Conservation (phyloP, 2,888 invertebrate species). For the Gonocerus acuteangulatus region DNA sequence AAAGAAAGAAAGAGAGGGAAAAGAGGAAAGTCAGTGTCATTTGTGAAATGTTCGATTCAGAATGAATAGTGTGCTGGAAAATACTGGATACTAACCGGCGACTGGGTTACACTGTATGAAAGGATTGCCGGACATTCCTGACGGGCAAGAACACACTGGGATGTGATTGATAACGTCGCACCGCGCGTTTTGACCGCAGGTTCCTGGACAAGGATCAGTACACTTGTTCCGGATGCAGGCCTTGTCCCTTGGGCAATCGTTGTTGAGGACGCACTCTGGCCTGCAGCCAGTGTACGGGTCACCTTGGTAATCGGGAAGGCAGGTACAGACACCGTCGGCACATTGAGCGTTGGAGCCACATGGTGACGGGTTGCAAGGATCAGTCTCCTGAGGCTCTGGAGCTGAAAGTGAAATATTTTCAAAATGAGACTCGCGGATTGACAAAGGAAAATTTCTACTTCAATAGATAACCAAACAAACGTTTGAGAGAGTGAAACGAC, state of each 20-base stretch:
- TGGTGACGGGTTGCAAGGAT: slow-evolving; percentile 61
- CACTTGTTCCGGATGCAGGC: slow-evolving; percentile 61
- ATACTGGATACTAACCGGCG: neutral
- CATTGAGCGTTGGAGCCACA: slow-evolving; percentile 55
- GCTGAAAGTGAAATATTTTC: slow-evolving; percentile 11
- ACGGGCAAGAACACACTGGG: slow-evolving; percentile 58
- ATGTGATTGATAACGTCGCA: slow-evolving; percentile 59
- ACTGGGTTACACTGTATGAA: slow-evolving; percentile 54
- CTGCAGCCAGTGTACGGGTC: slow-evolving; percentile 66
- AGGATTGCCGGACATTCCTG: slow-evolving; percentile 62
- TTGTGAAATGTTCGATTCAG: no score
- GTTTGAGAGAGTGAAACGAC: neutral
- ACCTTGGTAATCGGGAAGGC: slow-evolving; percentile 61
- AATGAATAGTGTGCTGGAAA: neutral
- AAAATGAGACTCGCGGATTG: slow-evolving; percentile 5
- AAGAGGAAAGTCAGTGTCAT: no score
- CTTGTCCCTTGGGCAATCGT: slow-evolving; percentile 58
- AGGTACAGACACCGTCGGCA: slow-evolving; percentile 60
- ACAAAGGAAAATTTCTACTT: slow-evolving; percentile 44
- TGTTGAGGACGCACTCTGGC: slow-evolving; percentile 69
- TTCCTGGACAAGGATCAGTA: slow-evolving; percentile 55
- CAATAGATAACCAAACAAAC: neutral
- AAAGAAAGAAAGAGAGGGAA: no score
- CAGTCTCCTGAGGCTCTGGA: slow-evolving; percentile 42
- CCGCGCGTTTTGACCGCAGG: slow-evolving; percentile 55